Evolutionary conservation across 2,797 vertebrate species (phyloP), one percentile per base, ranked within the genome.

Genomic region (Hydrophis major): DNA sequence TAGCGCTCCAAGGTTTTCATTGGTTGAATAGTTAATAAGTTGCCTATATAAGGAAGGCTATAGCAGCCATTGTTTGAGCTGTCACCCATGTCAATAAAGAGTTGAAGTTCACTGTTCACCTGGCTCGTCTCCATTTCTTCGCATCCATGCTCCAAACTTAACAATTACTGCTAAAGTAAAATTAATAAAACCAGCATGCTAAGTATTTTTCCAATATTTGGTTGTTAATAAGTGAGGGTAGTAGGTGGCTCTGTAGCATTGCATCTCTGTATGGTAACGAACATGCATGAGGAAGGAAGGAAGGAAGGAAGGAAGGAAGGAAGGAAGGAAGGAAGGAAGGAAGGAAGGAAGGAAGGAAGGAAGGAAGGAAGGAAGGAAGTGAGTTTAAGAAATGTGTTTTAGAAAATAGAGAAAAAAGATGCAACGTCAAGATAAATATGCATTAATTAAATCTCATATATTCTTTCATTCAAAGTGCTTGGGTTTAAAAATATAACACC

Each of bases 161-260:
- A 32, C 32, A 32, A 2, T 0, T 0, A 28, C 0, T 11, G n/a
- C 18, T 74, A 25, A 92, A 83, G 0, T n/a, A 22, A 8, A 28
- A 61, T 12, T 0, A 53, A 53, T 0, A 16, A 0, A 28, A 11
- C 4, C 6, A 22, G 59, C 16, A 1, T 37, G n/a, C 8, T 0
- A 1, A 2, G 25, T 87, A 42, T 60, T 22, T 78, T 91, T 56
- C 16, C 16, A 59, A 12, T 55, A 56, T 57, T 20, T 63, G 53
- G 22, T 55, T 90, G 63, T 47, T 90, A 91, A 28, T 57, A 88
- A 90, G 56, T 4, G 16, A 59, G 7, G 63, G 37, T 94, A 95
- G 90, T 89, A 96, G 95, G 89, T 91, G 94, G 93, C 94, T 83
- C 89, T 60, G 59, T 10, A 91, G 91, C 78, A 57, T 90, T 89